Conservation (phyloP, 2,797 vertebrate genomes). For the Acanthis flammea region DNA sequence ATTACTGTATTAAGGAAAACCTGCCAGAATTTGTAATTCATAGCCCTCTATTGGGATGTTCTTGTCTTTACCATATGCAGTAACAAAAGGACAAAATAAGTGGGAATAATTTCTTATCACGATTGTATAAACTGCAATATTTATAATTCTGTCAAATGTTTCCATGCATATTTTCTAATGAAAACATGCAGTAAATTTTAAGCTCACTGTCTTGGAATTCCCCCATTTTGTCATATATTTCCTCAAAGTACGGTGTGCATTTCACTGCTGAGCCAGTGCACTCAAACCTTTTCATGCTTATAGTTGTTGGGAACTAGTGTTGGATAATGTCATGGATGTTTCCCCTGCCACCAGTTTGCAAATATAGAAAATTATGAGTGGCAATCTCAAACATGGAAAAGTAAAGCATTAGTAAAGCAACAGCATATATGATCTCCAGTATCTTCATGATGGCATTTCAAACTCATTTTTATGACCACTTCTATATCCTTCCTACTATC, state of each 20-base stretch:
- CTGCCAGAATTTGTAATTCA: neutral
- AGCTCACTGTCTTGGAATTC: neutral
- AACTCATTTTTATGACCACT: neutral
- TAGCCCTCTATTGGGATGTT: neutral
- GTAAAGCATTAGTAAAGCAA: neutral
- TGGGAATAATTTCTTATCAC: neutral
- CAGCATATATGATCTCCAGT: neutral
- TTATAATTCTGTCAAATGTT: neutral
- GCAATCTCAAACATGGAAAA: neutral
- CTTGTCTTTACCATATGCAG: neutral
- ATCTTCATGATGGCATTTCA: neutral
- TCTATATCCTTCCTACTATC: neutral
- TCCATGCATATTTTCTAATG: neutral
- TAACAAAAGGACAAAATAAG: neutral
- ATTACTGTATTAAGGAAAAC: neutral
- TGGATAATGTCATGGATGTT: neutral
- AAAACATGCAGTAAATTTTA: neutral
- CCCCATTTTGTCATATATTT: neutral
- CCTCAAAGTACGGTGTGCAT: accelerated
- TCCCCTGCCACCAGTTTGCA: neutral
- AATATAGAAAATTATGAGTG: neutral
- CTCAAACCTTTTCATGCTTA: neutral
- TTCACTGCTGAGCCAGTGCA: neutral
- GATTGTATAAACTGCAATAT: neutral
- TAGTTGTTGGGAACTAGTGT: neutral